Evolutionary conservation across 2,888 invertebrate genomes (phyloP).

Genomic region (Chrysina gloriosa): DNA sequence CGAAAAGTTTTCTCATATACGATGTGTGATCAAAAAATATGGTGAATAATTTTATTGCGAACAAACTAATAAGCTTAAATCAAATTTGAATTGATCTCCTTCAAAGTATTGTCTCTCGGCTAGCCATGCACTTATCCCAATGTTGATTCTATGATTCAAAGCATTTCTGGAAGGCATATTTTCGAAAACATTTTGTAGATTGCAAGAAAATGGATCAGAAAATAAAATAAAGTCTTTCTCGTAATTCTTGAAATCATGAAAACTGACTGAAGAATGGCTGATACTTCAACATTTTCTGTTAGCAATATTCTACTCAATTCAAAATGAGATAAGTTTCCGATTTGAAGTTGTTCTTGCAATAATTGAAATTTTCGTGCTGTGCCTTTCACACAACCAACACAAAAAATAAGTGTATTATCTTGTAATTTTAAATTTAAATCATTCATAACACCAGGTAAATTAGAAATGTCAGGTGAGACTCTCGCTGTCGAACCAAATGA

Average conservation of each 20-base stretch:
- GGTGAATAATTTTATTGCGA: no score
- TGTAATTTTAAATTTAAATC: slow-evolving; percentile 16
- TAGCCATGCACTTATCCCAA: no score
- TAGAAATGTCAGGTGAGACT: background rate
- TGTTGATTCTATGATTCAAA: no score
- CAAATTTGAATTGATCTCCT: background rate
- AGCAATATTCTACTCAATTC: background rate
- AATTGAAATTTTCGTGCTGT: slow-evolving; percentile 2
- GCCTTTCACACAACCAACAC: background rate
- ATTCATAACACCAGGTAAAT: slow-evolving; percentile 8
- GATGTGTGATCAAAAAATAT: background rate
- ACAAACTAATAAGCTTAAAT: background rate
- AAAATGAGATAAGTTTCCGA: slow-evolving; percentile 10
- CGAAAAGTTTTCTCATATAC: background rate
- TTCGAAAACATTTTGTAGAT: slow-evolving; percentile 13
- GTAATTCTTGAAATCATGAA: slow-evolving; percentile 5
- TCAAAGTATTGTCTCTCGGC: background rate
- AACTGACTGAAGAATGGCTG: slow-evolving; percentile 25
- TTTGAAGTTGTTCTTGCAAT: slow-evolving; percentile 24
- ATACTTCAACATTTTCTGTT: background rate
- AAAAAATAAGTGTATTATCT: background rate
- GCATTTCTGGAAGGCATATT: no score
- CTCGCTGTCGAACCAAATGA: no score
- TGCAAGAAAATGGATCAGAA: slow-evolving; percentile 22
- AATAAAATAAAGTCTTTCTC: slow-evolving; percentile 1